Percentiles rank a stretch among this genome's conserved stretches.
Conservation (phyloP, 2,888 invertebrate genomes). For the Atethmia centrago region DNA sequence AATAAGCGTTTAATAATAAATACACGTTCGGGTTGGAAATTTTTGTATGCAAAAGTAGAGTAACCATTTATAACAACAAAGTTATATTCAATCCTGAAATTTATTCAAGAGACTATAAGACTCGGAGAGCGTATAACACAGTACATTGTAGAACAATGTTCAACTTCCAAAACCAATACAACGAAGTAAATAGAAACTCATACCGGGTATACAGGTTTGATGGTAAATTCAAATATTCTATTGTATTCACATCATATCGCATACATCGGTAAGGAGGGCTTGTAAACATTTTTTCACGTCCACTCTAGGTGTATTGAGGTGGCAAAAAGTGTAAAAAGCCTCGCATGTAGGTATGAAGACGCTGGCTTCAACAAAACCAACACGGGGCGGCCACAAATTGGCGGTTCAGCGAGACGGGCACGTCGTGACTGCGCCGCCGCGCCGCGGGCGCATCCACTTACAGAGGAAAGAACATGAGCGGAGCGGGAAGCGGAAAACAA, state of each 20-base stretch:
- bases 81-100: conserved; percentile 31
- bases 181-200: conserved; percentile 60
- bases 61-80: conserved; percentile 19
- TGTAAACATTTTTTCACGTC: conserved; percentile 75
- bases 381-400: conserved; percentile 90
- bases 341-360: conserved; percentile 85
- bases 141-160: conserved; percentile 50
- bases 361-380: conserved; percentile 90
- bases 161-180: conserved; percentile 58
- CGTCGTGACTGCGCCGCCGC: conserved; percentile 86
- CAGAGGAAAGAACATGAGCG: conserved; percentile 63
- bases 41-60: conserved; percentile 33
- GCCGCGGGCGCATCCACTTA: conserved; percentile 79
- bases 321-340: conserved; percentile 85
- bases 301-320: conserved; percentile 68
- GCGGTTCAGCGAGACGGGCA: conserved; percentile 86
- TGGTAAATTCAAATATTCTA: conserved; percentile 69
- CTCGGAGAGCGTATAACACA: conserved; percentile 18
- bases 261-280: conserved; percentile 63
- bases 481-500: conserved; percentile 68
- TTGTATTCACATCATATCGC: conserved; percentile 69
- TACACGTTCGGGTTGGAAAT: conserved; percentile 17
- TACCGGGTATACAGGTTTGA: conserved; percentile 55
- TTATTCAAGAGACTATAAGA: conserved; percentile 36
- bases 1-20: conserved; percentile 70